phyloP scores from a whole-genome alignment of 2,797 vertebrate genomes.

The Apogon talboti region DNA sequence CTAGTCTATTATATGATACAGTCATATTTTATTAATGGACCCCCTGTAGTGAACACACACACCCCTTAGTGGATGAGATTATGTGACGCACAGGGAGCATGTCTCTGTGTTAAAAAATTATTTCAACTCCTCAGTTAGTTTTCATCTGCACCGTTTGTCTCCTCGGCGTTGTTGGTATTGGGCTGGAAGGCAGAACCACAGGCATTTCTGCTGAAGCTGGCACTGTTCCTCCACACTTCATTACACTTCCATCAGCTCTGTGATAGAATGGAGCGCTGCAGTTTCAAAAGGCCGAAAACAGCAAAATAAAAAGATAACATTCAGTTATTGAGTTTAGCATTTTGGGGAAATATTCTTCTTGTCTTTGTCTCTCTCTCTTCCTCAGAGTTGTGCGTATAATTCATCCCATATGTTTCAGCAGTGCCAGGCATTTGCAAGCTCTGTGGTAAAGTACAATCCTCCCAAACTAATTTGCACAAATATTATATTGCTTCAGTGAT shows the following conservation, averaged over 20 bases:
- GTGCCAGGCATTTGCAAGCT: slow-evolving; percentile 68
- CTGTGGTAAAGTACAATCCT: slow-evolving; percentile 51
- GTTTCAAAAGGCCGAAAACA: slow-evolving; percentile 60
- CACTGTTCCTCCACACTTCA: slow-evolving; percentile 67
- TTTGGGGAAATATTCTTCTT: slow-evolving; percentile 58
- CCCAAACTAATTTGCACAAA: slow-evolving; percentile 56
- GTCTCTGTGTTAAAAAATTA: slow-evolving; percentile 72
- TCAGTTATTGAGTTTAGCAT: slow-evolving; percentile 61
- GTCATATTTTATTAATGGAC: slow-evolving; percentile 85
- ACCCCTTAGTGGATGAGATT: slow-evolving; percentile 77
- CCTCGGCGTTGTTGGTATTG: slow-evolving; percentile 46
- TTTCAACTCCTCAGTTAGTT: slow-evolving; percentile 65
- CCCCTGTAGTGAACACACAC: slow-evolving; percentile 75
- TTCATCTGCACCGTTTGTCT: slow-evolving; percentile 57
- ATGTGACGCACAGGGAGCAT: slow-evolving; percentile 72
- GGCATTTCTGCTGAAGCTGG: slow-evolving; percentile 67
- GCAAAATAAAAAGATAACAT: slow-evolving; percentile 52
- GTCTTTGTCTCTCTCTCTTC: slow-evolving; percentile 46
- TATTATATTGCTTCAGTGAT: slow-evolving; percentile 29
- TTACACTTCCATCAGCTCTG: slow-evolving; percentile 64
- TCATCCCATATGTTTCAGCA: slow-evolving; percentile 74
- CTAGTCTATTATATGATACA: slow-evolving; percentile 82
- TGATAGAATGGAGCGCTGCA: slow-evolving; percentile 46
- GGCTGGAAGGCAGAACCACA: slow-evolving; percentile 63
- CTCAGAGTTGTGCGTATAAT: slow-evolving; percentile 71